Base-by-base conservation (phyloP, 2,797 vertebrate genomes). In the Alosa sapidissima region DNA sequence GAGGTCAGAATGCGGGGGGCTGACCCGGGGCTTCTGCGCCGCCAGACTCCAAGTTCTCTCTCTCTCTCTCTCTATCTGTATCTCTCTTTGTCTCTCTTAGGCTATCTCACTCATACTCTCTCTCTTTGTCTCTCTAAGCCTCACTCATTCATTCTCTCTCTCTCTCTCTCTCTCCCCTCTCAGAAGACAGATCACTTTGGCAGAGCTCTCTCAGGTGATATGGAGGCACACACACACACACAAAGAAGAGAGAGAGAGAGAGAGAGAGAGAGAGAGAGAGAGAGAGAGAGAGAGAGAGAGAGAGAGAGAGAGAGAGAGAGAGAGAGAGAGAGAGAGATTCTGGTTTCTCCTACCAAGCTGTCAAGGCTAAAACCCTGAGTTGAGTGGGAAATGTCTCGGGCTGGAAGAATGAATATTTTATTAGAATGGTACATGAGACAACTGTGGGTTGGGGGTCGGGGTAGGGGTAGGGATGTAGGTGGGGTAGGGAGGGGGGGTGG, bases 11-110 rank as follows among this genome's bases (percentile, higher is more conserved):
- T 41, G 41, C 6, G 58, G 52, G 72, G 52, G 84, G 33, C 51
- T 87, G 84, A 87, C 84, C 87, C 75, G 68, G 84, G 75, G 60
- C 81, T 48, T 60, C 36, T 81, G 28, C 14, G 33, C 65, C 33
- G 4, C 28, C 36, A 78, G 72, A 47, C 72, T 47, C 72, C 36
- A 1, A 62, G 58, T 5, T 21, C 14, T 58, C 19, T 19, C n/a
- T 60, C 58, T 55, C 5, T 5, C 54, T 55, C 11, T 75, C 68
- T 75, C 36, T 78, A 10, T 36, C 16, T 28, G 6, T 65, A 6
- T 65, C 60, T 65, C 5, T 28, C 60, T 65, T 1, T 62, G 19
- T 62, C n/a, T n/a, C 16, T 28, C 21, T 62, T n/a, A 8, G 21
- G n/a, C 58, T 62, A n/a, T 62, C 58, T 24, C 21, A 7, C 58